Base-by-base conservation (phyloP, 1,140 invertebrate species). In the Sitodiplosis mosellana region DNA sequence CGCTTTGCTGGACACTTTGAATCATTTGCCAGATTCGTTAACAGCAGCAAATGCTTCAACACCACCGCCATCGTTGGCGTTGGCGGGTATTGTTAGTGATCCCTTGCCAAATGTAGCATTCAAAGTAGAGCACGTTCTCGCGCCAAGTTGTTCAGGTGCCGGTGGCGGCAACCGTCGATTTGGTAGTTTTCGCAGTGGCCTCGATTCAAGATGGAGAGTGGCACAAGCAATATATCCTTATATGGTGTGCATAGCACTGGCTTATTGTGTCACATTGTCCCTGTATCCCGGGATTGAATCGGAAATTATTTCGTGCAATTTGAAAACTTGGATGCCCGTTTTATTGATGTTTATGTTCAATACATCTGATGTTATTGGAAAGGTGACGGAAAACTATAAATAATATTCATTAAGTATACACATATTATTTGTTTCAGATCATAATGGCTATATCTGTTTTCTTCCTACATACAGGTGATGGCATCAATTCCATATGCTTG, bases 211-310 rank as follows among this genome's bases (percentile, higher is more conserved):
- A 40, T 77, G 79, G 70, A 75, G 81, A 51, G 83, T 89, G 0
- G 76, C 83, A 1, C 79, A 82, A 53, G 70, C 76, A 0, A 85
- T 90, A 51, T 89, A 85, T 65, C 85, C 86, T 0, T 89, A 88
- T 63, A 91, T 91, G 87, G 67, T 83, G 14, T 83, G 83, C 15
- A 90, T 92, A 47, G 79, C 77, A 1, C 60, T 87, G 21, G 84
- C 86, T 14, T 92, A 92, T 58, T 86, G 86, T 56, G 84, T 89
- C 0, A 92, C 87, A 0, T 68, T 91, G 1, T 86, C 81, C 49
- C 67, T 92, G 2, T 93, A 92, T 57, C 88, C 88, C 3, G 88
- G 87, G 21, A 87, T 93, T 20, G 77, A 86, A 48, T 87, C 86
- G 0, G 87, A 92, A 65, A 81, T 93, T 33, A 72, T 78, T 33